phyloP scores from a whole-genome alignment of 2,888 invertebrate species.

The Cylloceria caligata region DNA sequence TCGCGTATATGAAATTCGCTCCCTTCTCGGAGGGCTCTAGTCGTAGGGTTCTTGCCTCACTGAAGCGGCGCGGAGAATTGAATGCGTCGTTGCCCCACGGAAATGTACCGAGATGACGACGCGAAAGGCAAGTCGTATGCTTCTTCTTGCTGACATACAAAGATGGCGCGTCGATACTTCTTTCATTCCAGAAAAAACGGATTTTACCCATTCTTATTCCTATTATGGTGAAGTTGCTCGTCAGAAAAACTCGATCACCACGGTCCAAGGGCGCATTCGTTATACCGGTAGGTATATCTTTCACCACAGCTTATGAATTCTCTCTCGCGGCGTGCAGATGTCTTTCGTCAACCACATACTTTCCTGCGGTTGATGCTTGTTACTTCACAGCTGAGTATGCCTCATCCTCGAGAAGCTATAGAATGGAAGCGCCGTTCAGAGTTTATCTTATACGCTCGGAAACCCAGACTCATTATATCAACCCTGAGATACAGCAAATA shows the following conservation, averaged over 20 bases:
- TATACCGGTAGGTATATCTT: constrained; percentile 9
- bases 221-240: constrained; percentile 7
- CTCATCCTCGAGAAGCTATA: background rate
- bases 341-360: constrained; percentile 47
- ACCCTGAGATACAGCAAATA: background rate
- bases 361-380: constrained; percentile 1
- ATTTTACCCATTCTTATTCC: constrained; percentile 5
- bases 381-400: background rate
- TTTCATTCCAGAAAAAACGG: constrained; percentile 37
- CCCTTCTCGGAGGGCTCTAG: background rate
- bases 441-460: background rate
- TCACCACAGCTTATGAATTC: constrained; percentile 16
- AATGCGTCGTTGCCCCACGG: background rate
- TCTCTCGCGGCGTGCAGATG: constrained; percentile 7
- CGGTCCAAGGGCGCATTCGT: background rate
- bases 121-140: background rate
- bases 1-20: constrained; percentile 59
- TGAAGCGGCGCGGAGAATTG: background rate
- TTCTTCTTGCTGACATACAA: background rate
- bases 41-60: constrained; percentile 6
- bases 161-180: background rate
- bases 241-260: constrained; percentile 37
- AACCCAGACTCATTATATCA: background rate
- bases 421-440: background rate
- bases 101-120: background rate